Percentiles rank a stretch among this genome's conserved stretches.
Evolutionary conservation across 2,797 vertebrate genomes (phyloP).

Genomic region (Myiotriccus ornatus): DNA sequence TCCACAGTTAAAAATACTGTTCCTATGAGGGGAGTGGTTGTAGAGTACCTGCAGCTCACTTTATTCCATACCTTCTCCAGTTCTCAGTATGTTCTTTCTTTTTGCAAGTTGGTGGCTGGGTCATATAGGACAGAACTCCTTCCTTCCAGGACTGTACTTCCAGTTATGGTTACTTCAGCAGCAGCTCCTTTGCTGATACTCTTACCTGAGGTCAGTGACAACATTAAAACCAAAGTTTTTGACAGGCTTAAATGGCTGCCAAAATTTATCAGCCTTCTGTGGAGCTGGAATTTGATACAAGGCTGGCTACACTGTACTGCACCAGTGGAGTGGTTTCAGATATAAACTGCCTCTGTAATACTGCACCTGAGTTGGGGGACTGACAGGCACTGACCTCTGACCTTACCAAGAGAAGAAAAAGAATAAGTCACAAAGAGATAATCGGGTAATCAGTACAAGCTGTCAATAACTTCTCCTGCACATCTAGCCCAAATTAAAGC

Average conservation of each 20-base stretch:
- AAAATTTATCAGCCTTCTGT: background rate
- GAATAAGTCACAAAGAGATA: background rate
- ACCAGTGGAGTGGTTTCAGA: background rate
- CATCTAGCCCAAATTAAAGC: background rate
- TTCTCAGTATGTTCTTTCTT: background rate
- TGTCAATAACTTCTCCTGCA: background rate
- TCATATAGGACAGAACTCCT: background rate
- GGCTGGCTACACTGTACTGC: background rate
- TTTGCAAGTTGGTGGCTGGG: background rate
- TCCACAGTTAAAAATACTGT: slow-evolving; percentile 15
- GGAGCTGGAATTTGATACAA: background rate
- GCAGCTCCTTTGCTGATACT: background rate
- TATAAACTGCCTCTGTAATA: background rate
- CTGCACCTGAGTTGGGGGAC: background rate
- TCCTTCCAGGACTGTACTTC: background rate
- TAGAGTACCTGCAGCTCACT: background rate
- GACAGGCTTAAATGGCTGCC: background rate
- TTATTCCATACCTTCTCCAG: background rate
- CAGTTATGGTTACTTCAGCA: background rate
- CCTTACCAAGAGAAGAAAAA: background rate
- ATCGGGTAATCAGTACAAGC: background rate
- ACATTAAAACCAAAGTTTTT: background rate
- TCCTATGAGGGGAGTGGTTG: background rate
- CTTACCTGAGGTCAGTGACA: background rate
- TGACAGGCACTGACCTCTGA: background rate